Conservation (phyloP, 2,797 vertebrate genomes). For the Brachyrhaphis roseni region DNA sequence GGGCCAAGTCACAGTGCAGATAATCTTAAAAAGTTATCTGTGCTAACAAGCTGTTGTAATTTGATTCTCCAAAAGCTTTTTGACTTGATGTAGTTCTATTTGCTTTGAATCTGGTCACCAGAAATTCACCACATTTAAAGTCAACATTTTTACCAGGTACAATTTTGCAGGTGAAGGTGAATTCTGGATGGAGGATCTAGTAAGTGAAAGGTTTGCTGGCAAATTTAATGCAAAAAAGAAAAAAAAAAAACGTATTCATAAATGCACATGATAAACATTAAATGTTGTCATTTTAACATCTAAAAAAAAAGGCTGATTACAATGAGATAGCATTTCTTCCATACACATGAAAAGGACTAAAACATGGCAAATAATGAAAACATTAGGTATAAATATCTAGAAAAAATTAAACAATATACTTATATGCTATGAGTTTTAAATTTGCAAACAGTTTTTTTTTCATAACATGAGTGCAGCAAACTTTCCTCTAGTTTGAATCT, state of each 20-base stretch:
- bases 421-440: not conserved
- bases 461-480: not conserved
- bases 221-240: not conserved
- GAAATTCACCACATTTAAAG: not conserved
- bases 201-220: not conserved
- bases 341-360: not conserved
- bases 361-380: not conserved
- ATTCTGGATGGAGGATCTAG: not conserved
- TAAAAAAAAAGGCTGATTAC: not conserved
- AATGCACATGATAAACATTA: not conserved
- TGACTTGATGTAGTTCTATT: not conserved
- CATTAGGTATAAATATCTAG: not conserved
- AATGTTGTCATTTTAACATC: not conserved
- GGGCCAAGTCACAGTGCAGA: too few species aligned
- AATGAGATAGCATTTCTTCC: not conserved
- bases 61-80: not conserved
- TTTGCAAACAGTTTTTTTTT: not conserved
- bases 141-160: not conserved
- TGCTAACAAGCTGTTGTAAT: not conserved
- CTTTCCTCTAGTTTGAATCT: not conserved
- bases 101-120: not conserved
- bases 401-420: not conserved
- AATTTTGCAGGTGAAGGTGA: not conserved
- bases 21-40: not conserved
- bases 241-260: not conserved